Evolutionary conservation across 2,113 vertebrate species (phyloP), one percentile per base, ranked within the genome.

Genomic region (Lathamus discolor): DNA sequence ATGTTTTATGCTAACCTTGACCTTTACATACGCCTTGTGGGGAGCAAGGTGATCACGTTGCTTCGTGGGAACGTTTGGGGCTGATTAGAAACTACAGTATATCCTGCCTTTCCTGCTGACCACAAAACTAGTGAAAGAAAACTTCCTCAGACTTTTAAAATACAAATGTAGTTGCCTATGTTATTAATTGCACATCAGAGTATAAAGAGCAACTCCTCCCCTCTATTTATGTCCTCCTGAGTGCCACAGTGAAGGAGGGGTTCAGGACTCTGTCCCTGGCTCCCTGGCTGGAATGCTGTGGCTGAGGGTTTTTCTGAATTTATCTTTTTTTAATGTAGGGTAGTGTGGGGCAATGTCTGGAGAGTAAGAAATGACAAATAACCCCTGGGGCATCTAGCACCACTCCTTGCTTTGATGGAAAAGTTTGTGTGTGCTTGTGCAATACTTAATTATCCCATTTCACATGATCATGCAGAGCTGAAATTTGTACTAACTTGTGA

Each of bases 41-140:
- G 87, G 29, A 83, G 39, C 88, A 91, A 92, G 79, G 93, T 95
- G 88, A 64, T 94, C 86, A 22, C 0, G 8, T 73, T 92, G 83
- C 75, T 94, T 88, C 33, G 20, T 96, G 94, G 90, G 95, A 96
- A 95, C 0, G 7, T 86, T 79, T 68, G 24, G 57, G 54, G 52
- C 49, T 84, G 78, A 89, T 87, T 20, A 37, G 83, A 80, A 95
- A 62, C 62, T 62, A 83, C 44, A 93, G 41, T 52, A 66, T 73
- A 97, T 93, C 88, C 86, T 95, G 91, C 77, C 81, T 96, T 89
- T 91, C 92, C 69, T 91, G 81, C 78, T 89, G 92, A 90, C 86
- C 81, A 93, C 94, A 96, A 93, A 90, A 83, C 86, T 79, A 63
- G 81, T 62, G 51, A 91, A 91, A 91, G 87, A 46, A 79, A 66